phyloP scores from a whole-genome alignment of 1,140 invertebrate species.

The Copidosoma floridanum region DNA sequence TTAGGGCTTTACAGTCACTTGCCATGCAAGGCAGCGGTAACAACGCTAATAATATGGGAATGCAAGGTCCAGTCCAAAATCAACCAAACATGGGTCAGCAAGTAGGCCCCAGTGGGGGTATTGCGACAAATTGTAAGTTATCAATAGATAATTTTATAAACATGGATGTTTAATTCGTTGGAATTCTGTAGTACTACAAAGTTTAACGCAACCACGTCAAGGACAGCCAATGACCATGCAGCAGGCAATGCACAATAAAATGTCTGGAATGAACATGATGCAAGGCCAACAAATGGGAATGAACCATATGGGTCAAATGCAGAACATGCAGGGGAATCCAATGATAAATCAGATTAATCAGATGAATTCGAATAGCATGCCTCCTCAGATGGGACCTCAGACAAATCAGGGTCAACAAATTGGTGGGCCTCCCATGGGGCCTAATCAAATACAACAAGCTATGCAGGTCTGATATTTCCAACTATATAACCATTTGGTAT shows the following conservation, averaged over 20 bases:
- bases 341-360: constrained; percentile 53
- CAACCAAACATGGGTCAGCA: constrained; percentile 60
- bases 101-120: constrained; percentile 41
- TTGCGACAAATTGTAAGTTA: constrained; percentile 13
- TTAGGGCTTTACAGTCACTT: constrained; percentile 82
- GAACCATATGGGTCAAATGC: constrained; percentile 49
- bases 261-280: constrained; percentile 54
- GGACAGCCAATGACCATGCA: constrained; percentile 59
- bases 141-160: neutral
- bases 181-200: constrained; percentile 56
- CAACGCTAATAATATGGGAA: constrained; percentile 62
- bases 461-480: constrained; percentile 49
- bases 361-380: constrained; percentile 47
- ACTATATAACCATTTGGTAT: neutral
- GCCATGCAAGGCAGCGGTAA: constrained; percentile 71
- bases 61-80: constrained; percentile 54
- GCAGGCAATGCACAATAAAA: constrained; percentile 59
- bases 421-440: constrained; percentile 34
- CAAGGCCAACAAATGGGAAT: constrained; percentile 42
- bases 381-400: constrained; percentile 40
- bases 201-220: constrained; percentile 62
- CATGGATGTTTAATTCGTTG: neutral
- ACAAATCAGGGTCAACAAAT: constrained; percentile 4
- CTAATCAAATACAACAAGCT: constrained; percentile 44
- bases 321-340: constrained; percentile 45